These are phyloP conservation scores for Latrodectus elegans DNA, from an alignment of 2,888 invertebrate species.

Conservation along the genomic window DNA sequence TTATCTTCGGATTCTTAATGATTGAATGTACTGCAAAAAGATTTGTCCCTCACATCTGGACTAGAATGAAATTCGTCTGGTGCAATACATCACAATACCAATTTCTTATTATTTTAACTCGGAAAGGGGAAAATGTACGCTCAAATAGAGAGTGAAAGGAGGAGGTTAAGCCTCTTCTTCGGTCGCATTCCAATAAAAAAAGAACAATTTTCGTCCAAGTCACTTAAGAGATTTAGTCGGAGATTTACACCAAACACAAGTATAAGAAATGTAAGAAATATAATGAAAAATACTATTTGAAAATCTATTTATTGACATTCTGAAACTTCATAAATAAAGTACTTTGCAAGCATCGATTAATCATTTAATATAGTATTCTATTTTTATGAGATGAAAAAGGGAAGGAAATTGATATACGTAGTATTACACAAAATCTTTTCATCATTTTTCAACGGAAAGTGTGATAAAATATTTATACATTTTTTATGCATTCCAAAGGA, in stretches of 20 bases:
- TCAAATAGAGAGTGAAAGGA: not conserved
- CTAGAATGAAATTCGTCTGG: constrained; percentile 31
- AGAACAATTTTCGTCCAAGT: constrained; percentile 49
- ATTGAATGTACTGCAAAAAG: constrained; percentile 30
- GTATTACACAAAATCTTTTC: not conserved
- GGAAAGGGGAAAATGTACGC: not conserved
- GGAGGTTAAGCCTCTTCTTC: constrained; percentile 4
- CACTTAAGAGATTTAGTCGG: constrained; percentile 54
- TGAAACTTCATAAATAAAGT: constrained; percentile 54
- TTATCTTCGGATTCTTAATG: constrained; percentile 25
- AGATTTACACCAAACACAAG: constrained; percentile 51
- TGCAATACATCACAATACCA: constrained; percentile 44
- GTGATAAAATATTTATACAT: not conserved
- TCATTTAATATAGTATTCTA: constrained; percentile 16
- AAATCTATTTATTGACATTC: constrained; percentile 38
- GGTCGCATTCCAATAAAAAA: constrained; percentile 18
- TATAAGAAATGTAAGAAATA: not conserved
- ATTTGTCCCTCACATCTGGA: constrained; percentile 35
- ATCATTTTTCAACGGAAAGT: not conserved
- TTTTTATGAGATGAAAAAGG: too few relatives aligned
- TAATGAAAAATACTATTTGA: not conserved
- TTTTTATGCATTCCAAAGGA: not conserved
- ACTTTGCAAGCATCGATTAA: constrained; percentile 39
- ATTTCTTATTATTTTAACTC: constrained; percentile 59
- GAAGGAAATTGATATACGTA: too few relatives aligned